Evolutionary conservation across 2,113 vertebrate species (phyloP), one percentile per base, ranked within the genome.

Genomic region (Okapia johnstoni): DNA sequence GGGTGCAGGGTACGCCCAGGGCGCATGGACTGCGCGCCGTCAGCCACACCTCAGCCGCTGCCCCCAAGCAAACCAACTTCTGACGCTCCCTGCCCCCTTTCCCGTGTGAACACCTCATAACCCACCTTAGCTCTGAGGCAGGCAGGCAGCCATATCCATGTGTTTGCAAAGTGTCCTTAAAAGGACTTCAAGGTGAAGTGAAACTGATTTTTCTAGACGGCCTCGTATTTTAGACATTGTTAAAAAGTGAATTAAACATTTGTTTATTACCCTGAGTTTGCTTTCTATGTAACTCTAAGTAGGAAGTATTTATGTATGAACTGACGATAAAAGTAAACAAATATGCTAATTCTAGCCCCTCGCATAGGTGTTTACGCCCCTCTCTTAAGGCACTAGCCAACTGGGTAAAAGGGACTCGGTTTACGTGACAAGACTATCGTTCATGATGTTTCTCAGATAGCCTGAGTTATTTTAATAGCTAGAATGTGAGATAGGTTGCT

Each of bases 1-100:
- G 26, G 25, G 13, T 2, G 28, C 50, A 3, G 9, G 17, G 8
- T 1, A 26, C 7, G 1, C n/a, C 66, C 12, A 13, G 15, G 36
- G 26, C 19, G 88, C 14, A 16, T 26, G 55, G 52, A 17, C 40
- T 12, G 40, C 50, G 26, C 17, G 40, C 23, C 9, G 54, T 19
- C 36, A 48, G 15, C 14, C 40, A 7, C 15, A 73, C 14, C 5
- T 36, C 36, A 86, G 23, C 30, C 12, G 28, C 76, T 9, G 14
- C 26, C 36, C 26, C 2, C 76, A 0, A 6, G 7, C 7, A 77
- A 13, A 25, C 36, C 11, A 14, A 30, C 40, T 52, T 85, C n/a
- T 25, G 48, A 63, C 3, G 48, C 23, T 30, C 46, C 28, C 55
- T 36, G 55, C 21, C 46, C 63, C 50, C 54, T 36, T 85, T 13